These are phyloP conservation scores for Epinotia ramella DNA, from an alignment of 2,888 invertebrate species.

Conservation along the genomic window DNA sequence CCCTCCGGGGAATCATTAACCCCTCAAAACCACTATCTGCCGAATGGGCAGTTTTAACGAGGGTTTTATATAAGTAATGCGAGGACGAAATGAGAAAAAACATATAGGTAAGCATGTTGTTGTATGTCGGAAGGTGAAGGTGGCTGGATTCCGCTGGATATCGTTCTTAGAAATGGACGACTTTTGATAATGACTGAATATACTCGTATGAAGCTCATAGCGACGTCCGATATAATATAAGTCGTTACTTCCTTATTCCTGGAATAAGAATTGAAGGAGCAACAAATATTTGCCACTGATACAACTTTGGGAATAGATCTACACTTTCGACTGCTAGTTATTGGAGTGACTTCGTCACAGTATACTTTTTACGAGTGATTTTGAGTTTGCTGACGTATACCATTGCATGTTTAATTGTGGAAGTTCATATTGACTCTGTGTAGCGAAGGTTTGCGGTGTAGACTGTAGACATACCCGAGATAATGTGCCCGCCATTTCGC, in stretches of 20 bases:
- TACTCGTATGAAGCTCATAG: too few species aligned
- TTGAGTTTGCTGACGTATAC: background rate
- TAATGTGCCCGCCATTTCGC: background rate
- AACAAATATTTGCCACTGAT: background rate
- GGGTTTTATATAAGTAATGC: conserved; percentile 10
- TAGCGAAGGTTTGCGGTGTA: background rate
- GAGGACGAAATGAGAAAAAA: background rate
- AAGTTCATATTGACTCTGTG: background rate
- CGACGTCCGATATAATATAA: too few species aligned
- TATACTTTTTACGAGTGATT: background rate
- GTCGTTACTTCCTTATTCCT: too few species aligned
- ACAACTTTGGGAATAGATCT: background rate
- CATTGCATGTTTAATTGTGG: background rate
- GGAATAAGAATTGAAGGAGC: background rate
- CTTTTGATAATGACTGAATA: too few species aligned
- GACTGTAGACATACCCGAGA: conserved; percentile 1
- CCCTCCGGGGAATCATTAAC: conserved; percentile 29
- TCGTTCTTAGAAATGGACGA: background rate
- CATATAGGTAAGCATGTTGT: background rate
- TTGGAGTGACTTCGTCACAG: background rate
- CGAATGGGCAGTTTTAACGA: conserved; percentile 33
- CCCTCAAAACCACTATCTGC: conserved; percentile 36
- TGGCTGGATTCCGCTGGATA: background rate
- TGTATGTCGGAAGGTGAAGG: background rate
- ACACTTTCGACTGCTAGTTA: background rate